Percentiles rank a stretch among this genome's conserved stretches.
phyloP scores from a whole-genome alignment of 1,140 invertebrate species.

The Drosophila pseudoananassae region DNA sequence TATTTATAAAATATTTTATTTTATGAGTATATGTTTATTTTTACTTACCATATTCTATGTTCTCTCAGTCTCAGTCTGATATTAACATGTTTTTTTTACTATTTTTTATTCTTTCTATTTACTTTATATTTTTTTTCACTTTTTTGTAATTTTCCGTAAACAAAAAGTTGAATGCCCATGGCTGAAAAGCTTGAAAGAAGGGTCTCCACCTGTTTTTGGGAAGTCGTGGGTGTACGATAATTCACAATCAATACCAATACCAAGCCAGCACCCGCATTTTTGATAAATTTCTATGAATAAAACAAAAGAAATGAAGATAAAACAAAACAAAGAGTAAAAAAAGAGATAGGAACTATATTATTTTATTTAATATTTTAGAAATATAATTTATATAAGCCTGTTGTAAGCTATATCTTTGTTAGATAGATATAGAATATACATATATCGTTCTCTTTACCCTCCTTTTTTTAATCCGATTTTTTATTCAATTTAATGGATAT shows the following conservation, averaged over 20 bases:
- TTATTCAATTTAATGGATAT: constrained; percentile 14
- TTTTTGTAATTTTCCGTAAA: constrained; percentile 40
- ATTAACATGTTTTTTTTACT: neutral
- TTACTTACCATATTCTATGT: neutral
- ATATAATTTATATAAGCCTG: no score
- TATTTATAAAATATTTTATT: constrained; percentile 1
- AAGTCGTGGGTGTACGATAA: constrained; percentile 24
- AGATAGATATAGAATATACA: constrained; percentile 1
- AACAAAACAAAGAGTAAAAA: neutral
- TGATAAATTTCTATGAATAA: neutral
- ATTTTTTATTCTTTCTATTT: neutral
- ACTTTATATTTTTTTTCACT: constrained; percentile 6
- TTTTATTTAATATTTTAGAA: no score
- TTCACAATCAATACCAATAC: constrained; percentile 8
- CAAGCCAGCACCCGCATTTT: neutral
- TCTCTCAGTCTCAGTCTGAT: neutral
- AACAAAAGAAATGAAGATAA: neutral
- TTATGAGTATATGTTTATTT: neutral
- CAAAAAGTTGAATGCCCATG: constrained; percentile 22
- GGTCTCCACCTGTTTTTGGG: constrained; percentile 5
- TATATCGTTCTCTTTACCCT: constrained; percentile 12
- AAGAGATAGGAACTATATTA: no score
- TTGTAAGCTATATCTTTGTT: neutral
- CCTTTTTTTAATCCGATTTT: constrained; percentile 8
- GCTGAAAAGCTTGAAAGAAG: neutral